phyloP scores from a whole-genome alignment of 2,113 vertebrate species.

The Anarhynchus alexandrinus region DNA sequence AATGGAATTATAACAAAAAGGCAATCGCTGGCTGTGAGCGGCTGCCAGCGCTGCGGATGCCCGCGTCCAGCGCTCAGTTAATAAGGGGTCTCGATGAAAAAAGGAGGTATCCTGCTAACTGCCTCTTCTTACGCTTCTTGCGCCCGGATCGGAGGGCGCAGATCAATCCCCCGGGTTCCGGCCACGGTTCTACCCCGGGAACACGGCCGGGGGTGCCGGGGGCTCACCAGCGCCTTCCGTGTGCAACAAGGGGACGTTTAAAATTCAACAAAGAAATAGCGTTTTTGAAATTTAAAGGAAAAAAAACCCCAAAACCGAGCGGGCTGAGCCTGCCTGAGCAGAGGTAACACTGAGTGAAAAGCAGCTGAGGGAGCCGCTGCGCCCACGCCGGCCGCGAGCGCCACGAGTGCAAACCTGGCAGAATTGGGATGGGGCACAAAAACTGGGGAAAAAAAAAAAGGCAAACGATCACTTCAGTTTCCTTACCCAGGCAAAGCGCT shows the following conservation, averaged over 20 bases:
- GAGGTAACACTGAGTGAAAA: background rate
- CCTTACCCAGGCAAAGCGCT: fast-evolving
- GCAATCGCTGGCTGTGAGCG: fast-evolving
- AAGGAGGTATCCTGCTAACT: no score
- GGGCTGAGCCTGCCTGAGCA: fast-evolving
- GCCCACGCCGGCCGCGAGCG: fast-evolving
- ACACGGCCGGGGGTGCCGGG: fast-evolving
- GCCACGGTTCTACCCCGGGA: background rate
- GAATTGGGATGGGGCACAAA: background rate
- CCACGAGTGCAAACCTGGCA: background rate
- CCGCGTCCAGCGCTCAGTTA: fast-evolving
- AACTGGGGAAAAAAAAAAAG: background rate
- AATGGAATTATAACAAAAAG: background rate
- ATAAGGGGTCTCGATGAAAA: no score
- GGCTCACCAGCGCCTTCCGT: fast-evolving
- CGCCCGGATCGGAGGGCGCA: background rate
- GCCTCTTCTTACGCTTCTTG: background rate
- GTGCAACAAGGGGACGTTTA: background rate
- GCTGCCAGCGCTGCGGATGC: background rate
- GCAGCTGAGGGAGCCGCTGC: background rate
- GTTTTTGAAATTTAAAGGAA: background rate
- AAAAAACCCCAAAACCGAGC: no score
- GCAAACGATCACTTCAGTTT: background rate
- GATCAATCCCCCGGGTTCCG: background rate
- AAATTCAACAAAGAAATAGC: background rate